Base-by-base conservation (phyloP, 2,113 vertebrate genomes). In the Pimephales promelas region DNA sequence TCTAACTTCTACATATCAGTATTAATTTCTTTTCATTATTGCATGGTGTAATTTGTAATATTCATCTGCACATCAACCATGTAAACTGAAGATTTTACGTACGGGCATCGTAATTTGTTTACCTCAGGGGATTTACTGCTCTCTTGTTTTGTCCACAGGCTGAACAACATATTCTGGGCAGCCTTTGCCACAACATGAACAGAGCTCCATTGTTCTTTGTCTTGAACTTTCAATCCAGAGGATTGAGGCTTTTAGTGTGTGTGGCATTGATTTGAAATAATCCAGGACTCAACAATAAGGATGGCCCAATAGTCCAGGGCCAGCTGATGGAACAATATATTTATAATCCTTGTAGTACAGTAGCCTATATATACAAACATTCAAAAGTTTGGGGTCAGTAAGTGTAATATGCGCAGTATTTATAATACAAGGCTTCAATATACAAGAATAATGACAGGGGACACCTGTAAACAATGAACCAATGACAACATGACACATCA, bases 121-220 rank as follows among this genome's bases (percentile, higher is more conserved):
- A 36, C 18, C 10, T 70, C 24, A 36, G 31, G 28, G 47, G 47
- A 81, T 81, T 54, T 81, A 56, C 54, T 52, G 61, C 28, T 66
- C 24, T 31, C 47, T 70, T 68, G 31, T 68, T 68, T 66, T 14
- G 45, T 36, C 20, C 45, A n/a, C 20, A 52, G 47, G 47, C 5
- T 81, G 20, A 40, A 81, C 34, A 81, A 56, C 64, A 81, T 49
- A 47, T 81, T 70, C 64, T 26, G 49, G 36, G 18, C 28, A 70
- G 47, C 22, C 26, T n/a, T 22, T 81, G 10, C 45, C 64, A 70
- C 28, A 54, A n/a, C 28, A 56, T 70, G 4, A 70, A 70, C 64
- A 70, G 26, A 81, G 45, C 64, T 56, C 26, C 2, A 68, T 81
- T 81, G 45, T 81, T 70, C 79, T 81, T 40, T 31, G 70, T 47